Percentiles rank a stretch among this genome's conserved stretches.
Evolutionary conservation across 1,140 invertebrate species (phyloP).

Genomic region (Drosophila guanche): DNA sequence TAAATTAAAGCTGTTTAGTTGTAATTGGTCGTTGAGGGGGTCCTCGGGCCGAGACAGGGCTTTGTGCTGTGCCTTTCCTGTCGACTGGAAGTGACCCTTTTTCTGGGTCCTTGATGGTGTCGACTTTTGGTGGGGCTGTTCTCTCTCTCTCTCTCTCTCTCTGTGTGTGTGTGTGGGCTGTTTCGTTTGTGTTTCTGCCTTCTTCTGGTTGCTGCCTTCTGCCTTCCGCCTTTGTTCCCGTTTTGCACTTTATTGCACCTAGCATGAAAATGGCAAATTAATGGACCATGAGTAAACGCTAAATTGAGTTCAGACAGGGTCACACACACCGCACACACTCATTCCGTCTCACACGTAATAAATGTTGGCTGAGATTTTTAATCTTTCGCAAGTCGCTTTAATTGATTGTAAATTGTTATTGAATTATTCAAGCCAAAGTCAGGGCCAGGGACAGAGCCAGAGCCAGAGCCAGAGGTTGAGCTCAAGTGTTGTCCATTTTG

Average conservation of each 20-base stretch:
- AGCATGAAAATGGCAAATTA: constrained; percentile 77
- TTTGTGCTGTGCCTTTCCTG: constrained; percentile 22
- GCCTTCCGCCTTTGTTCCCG: too few species aligned
- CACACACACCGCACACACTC: constrained; percentile 9
- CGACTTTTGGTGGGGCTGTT: constrained; percentile 38
- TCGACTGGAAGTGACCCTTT: constrained; percentile 66
- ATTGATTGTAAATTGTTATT: constrained; percentile 53
- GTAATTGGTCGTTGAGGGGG: constrained; percentile 79
- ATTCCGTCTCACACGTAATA: constrained; percentile 46
- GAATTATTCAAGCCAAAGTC: constrained; percentile 36
- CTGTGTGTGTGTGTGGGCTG: too few species aligned
- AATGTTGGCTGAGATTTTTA: constrained; percentile 66
- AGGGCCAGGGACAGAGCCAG: constrained; percentile 4
- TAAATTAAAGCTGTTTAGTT: constrained; percentile 82
- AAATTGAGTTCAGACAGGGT: constrained; percentile 67
- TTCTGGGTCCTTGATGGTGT: constrained; percentile 49
- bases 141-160: background rate
- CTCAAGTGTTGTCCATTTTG: constrained; percentile 32
- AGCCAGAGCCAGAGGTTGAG: background rate
- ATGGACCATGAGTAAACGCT: constrained; percentile 75
- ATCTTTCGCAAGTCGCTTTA: constrained; percentile 35
- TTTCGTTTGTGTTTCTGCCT: constrained; percentile 6
- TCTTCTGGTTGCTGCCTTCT: background rate
- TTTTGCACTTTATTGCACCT: constrained; percentile 64
- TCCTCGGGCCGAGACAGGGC: constrained; percentile 23